Base-by-base conservation (phyloP, 2,888 invertebrate species). In the Spodoptera littoralis region DNA sequence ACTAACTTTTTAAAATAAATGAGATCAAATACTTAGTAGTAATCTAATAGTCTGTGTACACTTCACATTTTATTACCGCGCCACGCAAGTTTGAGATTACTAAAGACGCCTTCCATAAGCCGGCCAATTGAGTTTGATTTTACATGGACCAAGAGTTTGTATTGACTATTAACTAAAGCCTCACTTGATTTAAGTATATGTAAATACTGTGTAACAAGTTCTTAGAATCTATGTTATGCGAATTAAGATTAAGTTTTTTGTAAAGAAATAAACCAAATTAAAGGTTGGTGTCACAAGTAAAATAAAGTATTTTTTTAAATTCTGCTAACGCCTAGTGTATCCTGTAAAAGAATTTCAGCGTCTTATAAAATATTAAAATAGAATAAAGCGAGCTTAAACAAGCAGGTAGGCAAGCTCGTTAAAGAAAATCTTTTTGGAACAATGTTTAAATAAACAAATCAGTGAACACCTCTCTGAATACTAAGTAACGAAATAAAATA, bases 1-100 rank as follows among this genome's bases (percentile, higher is more conserved):
- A n/a, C n/a, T n/a, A n/a, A n/a, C n/a, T n/a, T n/a, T n/a, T n/a
- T n/a, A 43, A 70, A 68, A 77, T 76, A 69, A 69, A 59, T 65
- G 24, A 65, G 75, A 72, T 81, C 75, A 81, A 74, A 24, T 12
- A 57, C 64, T 77, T 66, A 55, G 57, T 70, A 76, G 70, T 78
- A 76, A 79, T 80, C 71, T 78, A 78, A 73, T 71, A 58, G 78
- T 78, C 70, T 76, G 65, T 80, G 73, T 80, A 71, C 79, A 73
- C 56, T 52, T 60, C 57, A 73, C 58, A 80, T 79, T 80, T 79
- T 79, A 80, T 78, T 76, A 69, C 73, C 65, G 50, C 51, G 45
- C 66, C 63, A 73, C 67, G 67, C 66, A 73, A 79, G 69, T 70
- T 68, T 64, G 69, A 79, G 81, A 80, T 79, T 79, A 80, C 68